Percentiles rank a stretch among this genome's conserved stretches.
These are phyloP conservation scores for Bubo blakistoni DNA, from an alignment of 2,113 vertebrate species.

Conservation along the genomic window DNA sequence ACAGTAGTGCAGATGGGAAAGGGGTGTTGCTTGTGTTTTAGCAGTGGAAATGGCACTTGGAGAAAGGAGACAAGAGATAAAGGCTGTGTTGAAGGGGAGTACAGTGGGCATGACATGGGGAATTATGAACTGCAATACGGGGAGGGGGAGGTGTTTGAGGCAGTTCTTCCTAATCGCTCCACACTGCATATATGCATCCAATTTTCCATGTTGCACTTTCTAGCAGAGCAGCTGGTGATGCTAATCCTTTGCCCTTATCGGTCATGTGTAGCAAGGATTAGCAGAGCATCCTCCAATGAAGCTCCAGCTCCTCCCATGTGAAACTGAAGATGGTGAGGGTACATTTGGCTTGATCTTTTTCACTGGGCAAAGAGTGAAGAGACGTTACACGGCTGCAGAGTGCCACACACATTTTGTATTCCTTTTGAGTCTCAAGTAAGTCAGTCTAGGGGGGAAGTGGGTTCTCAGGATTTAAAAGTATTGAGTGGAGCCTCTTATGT, in stretches of 20 bases:
- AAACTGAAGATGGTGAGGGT: background rate
- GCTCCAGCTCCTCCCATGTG: background rate
- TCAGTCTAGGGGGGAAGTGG: background rate
- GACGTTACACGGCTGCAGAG: background rate
- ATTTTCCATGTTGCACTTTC: constrained; percentile 15
- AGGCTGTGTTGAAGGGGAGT: background rate
- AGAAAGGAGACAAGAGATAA: background rate
- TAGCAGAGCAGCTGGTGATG: constrained; percentile 24
- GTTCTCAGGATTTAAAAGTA: background rate
- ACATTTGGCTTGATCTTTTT: background rate
- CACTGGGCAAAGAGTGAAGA: background rate
- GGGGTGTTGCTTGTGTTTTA: background rate
- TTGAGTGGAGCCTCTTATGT: background rate
- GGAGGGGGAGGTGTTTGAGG: background rate
- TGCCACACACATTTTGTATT: background rate
- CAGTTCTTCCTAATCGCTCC: constrained; percentile 18
- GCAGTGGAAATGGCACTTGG: background rate
- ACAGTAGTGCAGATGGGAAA: background rate
- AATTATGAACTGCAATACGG: background rate
- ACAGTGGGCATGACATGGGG: background rate
- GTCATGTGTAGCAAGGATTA: background rate
- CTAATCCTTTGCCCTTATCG: background rate
- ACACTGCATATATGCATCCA: constrained; percentile 42
- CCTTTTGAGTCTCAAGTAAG: background rate
- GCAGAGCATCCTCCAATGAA: background rate